These are phyloP conservation scores for Eupeodes latifasciatus DNA, from an alignment of 2,888 invertebrate genomes.

Conservation along the genomic window DNA sequence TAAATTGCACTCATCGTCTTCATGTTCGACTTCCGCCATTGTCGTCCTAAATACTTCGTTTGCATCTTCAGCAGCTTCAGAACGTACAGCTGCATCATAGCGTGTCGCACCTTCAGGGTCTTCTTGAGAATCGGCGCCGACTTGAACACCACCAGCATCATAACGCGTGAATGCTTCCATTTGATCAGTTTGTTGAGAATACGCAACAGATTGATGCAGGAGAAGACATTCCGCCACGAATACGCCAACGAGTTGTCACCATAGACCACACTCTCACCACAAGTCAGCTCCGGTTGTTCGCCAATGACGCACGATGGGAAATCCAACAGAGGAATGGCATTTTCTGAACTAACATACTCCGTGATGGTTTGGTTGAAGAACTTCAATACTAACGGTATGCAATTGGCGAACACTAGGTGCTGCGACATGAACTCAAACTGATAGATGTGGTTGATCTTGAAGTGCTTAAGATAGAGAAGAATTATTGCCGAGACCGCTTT, in stretches of 20 bases:
- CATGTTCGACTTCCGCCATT: slow-evolving; percentile 99
- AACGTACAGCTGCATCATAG: slow-evolving; percentile 99
- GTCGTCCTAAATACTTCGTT: slow-evolving; percentile 98
- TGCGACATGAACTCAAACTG: slow-evolving; percentile 99
- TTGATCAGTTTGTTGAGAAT: slow-evolving; percentile 99
- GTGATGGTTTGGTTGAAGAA: slow-evolving; percentile 99
- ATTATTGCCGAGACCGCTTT: slow-evolving; percentile 97
- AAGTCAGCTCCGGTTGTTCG: slow-evolving; percentile 95
- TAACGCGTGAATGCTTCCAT: slow-evolving; percentile 99
- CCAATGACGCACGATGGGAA: slow-evolving; percentile 98
- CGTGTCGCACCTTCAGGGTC: slow-evolving; percentile 96
- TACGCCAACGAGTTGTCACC: slow-evolving; percentile 89
- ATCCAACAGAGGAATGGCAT: slow-evolving; percentile 95
- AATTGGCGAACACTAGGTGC: slow-evolving; percentile 99
- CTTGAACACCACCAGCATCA: slow-evolving; percentile 99
- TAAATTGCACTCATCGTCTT: slow-evolving; percentile 99
- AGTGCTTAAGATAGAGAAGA: slow-evolving; percentile 96
- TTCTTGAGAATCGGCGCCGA: slow-evolving; percentile 99
- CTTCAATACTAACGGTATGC: slow-evolving; percentile 98
- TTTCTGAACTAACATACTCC: slow-evolving; percentile 97
- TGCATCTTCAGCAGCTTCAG: slow-evolving; percentile 99
- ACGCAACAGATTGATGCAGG: slow-evolving; percentile 97
- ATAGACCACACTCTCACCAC: slow-evolving; percentile 93
- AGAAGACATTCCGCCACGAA: slow-evolving; percentile 99
- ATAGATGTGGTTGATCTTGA: slow-evolving; percentile 98